Percentiles rank a stretch among this genome's conserved stretches.
These are phyloP conservation scores for Meloidogyne hapla DNA, from an alignment of 1,140 invertebrate species.

Conservation along the genomic window DNA sequence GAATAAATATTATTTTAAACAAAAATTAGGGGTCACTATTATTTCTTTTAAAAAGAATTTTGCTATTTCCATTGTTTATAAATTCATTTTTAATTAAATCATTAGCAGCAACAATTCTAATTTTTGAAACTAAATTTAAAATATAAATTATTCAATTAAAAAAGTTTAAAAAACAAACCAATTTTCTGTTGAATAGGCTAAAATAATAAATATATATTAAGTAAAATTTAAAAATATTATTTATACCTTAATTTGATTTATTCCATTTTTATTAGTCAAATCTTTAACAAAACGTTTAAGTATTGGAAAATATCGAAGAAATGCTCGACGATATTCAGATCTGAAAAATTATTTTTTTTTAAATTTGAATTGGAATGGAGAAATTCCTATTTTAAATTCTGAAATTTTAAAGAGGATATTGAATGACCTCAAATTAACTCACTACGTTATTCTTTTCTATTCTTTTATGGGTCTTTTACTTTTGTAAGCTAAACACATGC, in stretches of 20 bases:
- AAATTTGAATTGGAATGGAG: too few species aligned
- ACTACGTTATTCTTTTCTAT: too few species aligned
- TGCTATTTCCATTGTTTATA: not conserved
- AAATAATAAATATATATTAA: not conserved
- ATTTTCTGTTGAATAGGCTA: not conserved
- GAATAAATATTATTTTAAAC: too few species aligned
- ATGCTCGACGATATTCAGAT: not conserved
- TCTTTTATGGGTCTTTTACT: too few species aligned
- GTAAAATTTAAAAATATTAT: not conserved
- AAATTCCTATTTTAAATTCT: too few species aligned
- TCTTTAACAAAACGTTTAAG: not conserved
- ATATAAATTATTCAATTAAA: not conserved
- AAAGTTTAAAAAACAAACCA: not conserved
- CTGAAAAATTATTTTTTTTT: not conserved
- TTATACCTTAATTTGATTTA: not conserved
- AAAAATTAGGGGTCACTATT: not conserved
- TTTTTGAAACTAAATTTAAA: not conserved
- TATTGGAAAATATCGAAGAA: not conserved
- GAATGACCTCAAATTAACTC: too few species aligned
- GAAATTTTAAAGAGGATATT: too few species aligned
- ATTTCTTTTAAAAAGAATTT: not conserved
- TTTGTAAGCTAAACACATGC: too few species aligned
- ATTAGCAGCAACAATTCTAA: not conserved
- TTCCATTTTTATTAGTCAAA: not conserved
- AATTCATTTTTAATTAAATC: not conserved